phyloP scores from a whole-genome alignment of 2,113 vertebrate species.

The Pagrus major region DNA sequence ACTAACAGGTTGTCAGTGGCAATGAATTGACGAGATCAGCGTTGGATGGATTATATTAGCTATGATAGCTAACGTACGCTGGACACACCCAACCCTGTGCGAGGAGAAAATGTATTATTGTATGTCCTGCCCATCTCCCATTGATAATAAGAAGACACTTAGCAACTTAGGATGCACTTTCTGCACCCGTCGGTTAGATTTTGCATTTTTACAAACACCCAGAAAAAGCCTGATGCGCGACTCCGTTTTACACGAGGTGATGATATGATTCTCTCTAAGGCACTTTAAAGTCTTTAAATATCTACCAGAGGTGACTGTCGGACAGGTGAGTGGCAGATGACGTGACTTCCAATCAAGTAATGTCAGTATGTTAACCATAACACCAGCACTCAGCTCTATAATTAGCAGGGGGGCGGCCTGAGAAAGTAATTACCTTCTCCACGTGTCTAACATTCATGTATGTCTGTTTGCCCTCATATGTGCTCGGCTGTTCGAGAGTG shows the following conservation, averaged over 20 bases:
- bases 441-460: not conserved
- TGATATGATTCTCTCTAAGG: not conserved
- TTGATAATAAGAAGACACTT: slow-evolving; percentile 1
- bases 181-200: not conserved
- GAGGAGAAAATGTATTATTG: slow-evolving; percentile 37
- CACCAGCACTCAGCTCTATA: not conserved
- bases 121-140: slow-evolving; percentile 4
- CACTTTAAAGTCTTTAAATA: slow-evolving; percentile 22
- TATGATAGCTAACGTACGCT: not conserved
- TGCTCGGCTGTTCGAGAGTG: not conserved
- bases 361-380: not conserved
- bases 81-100: slow-evolving; percentile 5
- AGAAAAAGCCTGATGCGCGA: not conserved
- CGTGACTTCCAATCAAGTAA: slow-evolving; percentile 1
- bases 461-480: not conserved
- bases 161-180: slow-evolving; percentile 5
- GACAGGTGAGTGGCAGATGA: not conserved
- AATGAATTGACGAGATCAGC: slow-evolving; percentile 26
- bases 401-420: not conserved
- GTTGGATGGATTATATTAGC: slow-evolving; percentile 33
- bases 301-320: not conserved
- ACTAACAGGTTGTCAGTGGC: slow-evolving; percentile 36
- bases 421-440: not conserved
- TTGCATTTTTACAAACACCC: slow-evolving; percentile 1
- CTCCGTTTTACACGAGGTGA: not conserved